A percentile compares a stretch with the other conserved stretches of the same genome.
Conservation (phyloP, 2,888 invertebrate genomes). For the Ecliptopera silaceata region DNA sequence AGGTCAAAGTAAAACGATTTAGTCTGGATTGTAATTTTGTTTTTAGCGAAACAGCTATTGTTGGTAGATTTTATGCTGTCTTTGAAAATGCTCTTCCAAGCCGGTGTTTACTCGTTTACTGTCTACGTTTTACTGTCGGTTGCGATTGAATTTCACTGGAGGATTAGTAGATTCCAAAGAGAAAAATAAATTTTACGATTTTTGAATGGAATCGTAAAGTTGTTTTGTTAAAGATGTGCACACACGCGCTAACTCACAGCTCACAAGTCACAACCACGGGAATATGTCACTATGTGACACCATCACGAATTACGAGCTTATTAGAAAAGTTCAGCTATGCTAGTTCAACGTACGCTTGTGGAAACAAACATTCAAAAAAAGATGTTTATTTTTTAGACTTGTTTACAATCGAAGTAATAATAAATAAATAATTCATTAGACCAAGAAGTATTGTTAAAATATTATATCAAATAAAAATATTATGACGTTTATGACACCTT, state of each 20-base stretch:
- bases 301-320: slow-evolving; percentile 8
- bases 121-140: slow-evolving; percentile 20
- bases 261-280: neutral
- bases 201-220: slow-evolving; percentile 34
- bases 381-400: no score
- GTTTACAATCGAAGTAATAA: no score
- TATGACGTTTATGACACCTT: no score
- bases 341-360: no score
- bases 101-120: slow-evolving; percentile 16
- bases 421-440: no score
- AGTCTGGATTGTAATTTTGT: slow-evolving; percentile 6
- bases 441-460: no score
- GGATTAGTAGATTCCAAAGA: slow-evolving; percentile 19
- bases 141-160: slow-evolving; percentile 23
- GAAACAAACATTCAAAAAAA: no score
- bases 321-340: neutral
- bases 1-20: slow-evolving; percentile 4
- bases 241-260: slow-evolving; percentile 8
- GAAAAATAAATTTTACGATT: slow-evolving; percentile 30
- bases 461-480: no score
- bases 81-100: neutral
- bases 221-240: slow-evolving; percentile 32
- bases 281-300: slow-evolving; percentile 12
- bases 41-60: neutral
- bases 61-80: neutral